Conservation (phyloP, 2,888 invertebrate genomes). For the Bellardia pandia region DNA sequence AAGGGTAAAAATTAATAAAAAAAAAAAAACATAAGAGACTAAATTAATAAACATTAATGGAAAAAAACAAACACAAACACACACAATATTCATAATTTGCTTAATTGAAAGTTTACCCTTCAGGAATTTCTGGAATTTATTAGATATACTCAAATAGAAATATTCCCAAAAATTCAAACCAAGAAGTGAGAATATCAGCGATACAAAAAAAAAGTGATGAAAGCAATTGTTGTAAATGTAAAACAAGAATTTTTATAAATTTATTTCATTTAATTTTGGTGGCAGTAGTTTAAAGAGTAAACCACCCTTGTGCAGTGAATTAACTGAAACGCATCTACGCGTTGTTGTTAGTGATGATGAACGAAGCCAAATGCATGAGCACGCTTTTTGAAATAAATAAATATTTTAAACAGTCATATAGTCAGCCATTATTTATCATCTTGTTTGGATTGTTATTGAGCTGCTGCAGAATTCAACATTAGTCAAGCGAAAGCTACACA, state of each 20-base stretch:
- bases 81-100: constrained; percentile 70
- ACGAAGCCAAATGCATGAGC: constrained; percentile 40
- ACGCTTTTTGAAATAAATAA: constrained; percentile 23
- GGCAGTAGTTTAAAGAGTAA: constrained; percentile 25
- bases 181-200: neutral
- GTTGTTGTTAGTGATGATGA: neutral
- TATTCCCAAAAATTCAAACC: neutral
- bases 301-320: constrained; percentile 43
- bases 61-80: constrained; percentile 47
- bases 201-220: neutral
- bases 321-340: constrained; percentile 21
- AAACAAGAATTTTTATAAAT: neutral
- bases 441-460: neutral
- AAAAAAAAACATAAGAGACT: constrained; percentile 37
- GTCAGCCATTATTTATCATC: constrained; percentile 18
- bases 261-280: constrained; percentile 11
- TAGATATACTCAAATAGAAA: constrained; percentile 30
- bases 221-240: neutral
- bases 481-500: neutral
- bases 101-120: constrained; percentile 72
- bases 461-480: neutral
- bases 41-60: constrained; percentile 62
- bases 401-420: constrained; percentile 1
- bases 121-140: constrained; percentile 74
- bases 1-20: neutral